Conservation (phyloP, 2,888 invertebrate species). For the Sarcophaga variegata region DNA sequence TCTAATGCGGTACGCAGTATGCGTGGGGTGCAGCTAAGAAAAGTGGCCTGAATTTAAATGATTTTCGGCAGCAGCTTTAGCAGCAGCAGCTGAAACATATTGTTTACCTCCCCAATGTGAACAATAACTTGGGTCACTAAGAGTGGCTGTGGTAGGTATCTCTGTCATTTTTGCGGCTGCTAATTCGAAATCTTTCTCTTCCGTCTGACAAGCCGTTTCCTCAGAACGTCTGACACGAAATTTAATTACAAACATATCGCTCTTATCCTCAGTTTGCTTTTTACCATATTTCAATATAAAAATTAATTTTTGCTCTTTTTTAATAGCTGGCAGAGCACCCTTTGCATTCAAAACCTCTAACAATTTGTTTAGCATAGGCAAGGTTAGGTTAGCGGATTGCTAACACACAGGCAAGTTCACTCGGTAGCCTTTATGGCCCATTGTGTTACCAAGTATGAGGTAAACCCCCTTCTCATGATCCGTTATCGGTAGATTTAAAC, state of each 20-base stretch:
- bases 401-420: too few relatives aligned
- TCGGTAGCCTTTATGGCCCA: rapidly evolving
- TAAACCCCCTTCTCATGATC: too few relatives aligned
- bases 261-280: constrained; percentile 2
- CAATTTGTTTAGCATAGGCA: too few relatives aligned
- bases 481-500: too few relatives aligned
- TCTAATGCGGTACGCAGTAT: background rate
- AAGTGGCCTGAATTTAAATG: constrained; percentile 50
- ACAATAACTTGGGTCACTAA: background rate
- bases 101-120: constrained; percentile 26
- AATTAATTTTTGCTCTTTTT: too few relatives aligned
- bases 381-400: too few relatives aligned
- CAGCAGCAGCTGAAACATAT: constrained; percentile 65
- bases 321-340: too few relatives aligned
- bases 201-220: constrained; percentile 85
- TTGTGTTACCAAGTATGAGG: too few relatives aligned
- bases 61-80: constrained; percentile 66
- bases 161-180: constrained; percentile 49
- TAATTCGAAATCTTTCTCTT: constrained; percentile 71
- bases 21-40: constrained; percentile 48
- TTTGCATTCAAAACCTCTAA: too few relatives aligned
- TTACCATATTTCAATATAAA: constrained; percentile 37
- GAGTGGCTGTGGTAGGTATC: constrained; percentile 1
- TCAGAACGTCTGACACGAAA: constrained; percentile 84
- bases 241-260: constrained; percentile 84